Evolutionary conservation across 2,888 invertebrate species (phyloP), one percentile per base, ranked within the genome.

Genomic region (Parascotia fuliginaria): DNA sequence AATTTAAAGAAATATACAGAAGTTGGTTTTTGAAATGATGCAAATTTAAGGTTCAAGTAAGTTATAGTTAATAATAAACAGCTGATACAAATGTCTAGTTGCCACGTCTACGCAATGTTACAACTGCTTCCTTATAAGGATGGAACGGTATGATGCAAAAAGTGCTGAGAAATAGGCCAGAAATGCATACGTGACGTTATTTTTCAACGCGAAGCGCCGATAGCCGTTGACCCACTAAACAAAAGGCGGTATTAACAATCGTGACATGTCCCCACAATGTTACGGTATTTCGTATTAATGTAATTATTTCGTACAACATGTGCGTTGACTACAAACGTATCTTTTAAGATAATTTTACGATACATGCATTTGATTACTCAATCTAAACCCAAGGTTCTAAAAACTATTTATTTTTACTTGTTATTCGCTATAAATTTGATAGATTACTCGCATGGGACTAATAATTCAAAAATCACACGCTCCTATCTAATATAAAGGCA

Each of bases 191-290:
- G 78, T 77, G 75, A 73, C 65, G 59, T 63, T 70, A 67, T 65
- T 59, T 70, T 73, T 67, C 67, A 65, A 65, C 52, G 64, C 64
- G 71, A 73, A 77, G 72, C 71, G 66, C 68, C 62, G 53, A 33
- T 53, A 72, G 77, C 74, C 77, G 82, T 81, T 81, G 85, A 78
- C 84, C 85, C 70, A 82, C 68, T 68, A 80, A 75, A 70, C 53
- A 59, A 59, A 55, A 67, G 64, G 60, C 59, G 65, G 65, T 68
- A 64, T 70, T 71, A 68, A 72, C 72, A 81, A 69, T 73, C 80
- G 78, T 81, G 81, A 78, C 77, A 77, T 63, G 57, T 57, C 54
- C 58, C 39, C 44, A 59, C 67, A 62, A 66, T 64, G 65, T 68
- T 71, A 76, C 75, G 72, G 77, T 77, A 78, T 71, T 70, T 68